Evolutionary conservation across 2,888 invertebrate species (phyloP).

Genomic region (Xestoiulus laeticollis): DNA sequence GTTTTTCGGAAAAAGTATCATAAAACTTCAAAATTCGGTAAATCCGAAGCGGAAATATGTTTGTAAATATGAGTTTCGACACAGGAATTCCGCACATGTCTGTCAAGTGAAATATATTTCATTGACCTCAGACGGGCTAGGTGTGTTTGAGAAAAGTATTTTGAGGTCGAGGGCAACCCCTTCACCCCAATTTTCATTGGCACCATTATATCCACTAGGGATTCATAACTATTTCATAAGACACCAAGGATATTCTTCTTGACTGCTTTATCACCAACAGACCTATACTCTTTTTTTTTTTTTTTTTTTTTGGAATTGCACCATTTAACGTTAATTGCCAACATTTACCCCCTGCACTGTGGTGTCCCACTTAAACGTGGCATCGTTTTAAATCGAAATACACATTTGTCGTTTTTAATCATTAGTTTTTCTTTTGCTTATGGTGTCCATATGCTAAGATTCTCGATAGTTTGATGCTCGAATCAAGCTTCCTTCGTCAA

Average conservation of each 20-base stretch:
- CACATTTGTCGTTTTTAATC: neutral
- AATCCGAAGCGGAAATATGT: neutral
- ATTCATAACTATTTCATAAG: neutral
- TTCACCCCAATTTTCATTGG: conserved; percentile 2
- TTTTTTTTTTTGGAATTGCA: conserved; percentile 15
- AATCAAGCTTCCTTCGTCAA: no score
- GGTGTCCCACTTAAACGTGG: neutral
- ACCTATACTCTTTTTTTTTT: no score
- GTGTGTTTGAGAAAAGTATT: conserved; percentile 6
- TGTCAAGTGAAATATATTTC: conserved; percentile 40
- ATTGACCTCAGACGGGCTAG: neutral
- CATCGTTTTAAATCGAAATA: neutral
- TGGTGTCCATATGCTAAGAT: no score
- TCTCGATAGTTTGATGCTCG: no score
- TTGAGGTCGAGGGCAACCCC: conserved; percentile 35
- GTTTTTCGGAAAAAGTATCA: neutral
- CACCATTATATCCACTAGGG: neutral
- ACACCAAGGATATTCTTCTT: neutral
- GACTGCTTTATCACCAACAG: neutral
- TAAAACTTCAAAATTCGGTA: neutral
- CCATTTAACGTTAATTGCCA: conserved; percentile 28
- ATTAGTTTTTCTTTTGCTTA: neutral
- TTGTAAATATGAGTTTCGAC: neutral
- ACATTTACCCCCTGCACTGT: neutral
- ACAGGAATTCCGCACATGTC: neutral